Percentiles rank a stretch among this genome's conserved stretches.
phyloP scores from a whole-genome alignment of 92 coral and sea anemone genomes.

The Zoanthus sociatus region DNA sequence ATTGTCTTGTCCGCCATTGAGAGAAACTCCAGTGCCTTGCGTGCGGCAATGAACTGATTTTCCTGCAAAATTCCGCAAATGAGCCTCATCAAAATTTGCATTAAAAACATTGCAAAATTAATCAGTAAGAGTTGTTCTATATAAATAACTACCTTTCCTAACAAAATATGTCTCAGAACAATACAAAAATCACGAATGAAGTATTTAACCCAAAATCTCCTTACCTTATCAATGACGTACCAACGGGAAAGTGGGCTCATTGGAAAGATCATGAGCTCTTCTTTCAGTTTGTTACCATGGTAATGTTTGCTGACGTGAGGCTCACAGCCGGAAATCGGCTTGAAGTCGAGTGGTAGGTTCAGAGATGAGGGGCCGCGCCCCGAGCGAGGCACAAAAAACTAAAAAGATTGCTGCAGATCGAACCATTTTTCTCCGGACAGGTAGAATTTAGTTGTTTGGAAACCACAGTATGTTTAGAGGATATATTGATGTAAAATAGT shows the following conservation, averaged over 20 bases:
- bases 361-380: not conserved
- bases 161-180: not conserved
- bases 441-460: not conserved
- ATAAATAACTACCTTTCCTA: not conserved
- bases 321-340: constrained; percentile 7
- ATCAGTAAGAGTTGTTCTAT: constrained; percentile 22
- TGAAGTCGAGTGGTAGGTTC: not conserved
- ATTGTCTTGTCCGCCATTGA: constrained; percentile 16
- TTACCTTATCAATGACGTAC: constrained; percentile 8
- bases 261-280: constrained; percentile 5
- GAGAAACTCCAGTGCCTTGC: constrained; percentile 1
- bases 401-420: not conserved
- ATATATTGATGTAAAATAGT: not conserved
- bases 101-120: not conserved
- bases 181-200: not conserved
- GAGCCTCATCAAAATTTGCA: constrained; percentile 8
- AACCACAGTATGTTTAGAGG: not conserved
- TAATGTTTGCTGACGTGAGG: constrained; percentile 12
- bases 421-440: not conserved
- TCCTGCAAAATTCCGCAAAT: not conserved
- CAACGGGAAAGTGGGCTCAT: not conserved
- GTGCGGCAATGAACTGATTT: constrained; percentile 17
- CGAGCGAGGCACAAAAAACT: not conserved
- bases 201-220: not conserved
- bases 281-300: constrained; percentile 15